phyloP scores from a whole-genome alignment of 1,140 invertebrate species.

The Bacillus rossius region DNA sequence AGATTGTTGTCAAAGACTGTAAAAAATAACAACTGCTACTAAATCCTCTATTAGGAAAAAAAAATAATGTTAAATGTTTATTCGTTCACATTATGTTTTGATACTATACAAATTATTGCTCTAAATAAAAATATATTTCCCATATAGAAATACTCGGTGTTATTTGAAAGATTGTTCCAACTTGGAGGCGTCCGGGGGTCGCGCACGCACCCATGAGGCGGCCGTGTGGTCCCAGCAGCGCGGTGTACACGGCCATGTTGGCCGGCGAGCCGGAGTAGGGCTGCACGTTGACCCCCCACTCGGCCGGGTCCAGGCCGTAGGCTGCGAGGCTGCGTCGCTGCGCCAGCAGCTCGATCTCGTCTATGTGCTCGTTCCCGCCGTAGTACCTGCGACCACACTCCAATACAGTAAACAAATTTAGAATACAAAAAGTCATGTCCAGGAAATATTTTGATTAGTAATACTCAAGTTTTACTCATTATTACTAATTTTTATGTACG shows the following conservation, averaged over 20 bases:
- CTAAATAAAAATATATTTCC: too few species aligned
- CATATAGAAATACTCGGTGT: too few species aligned
- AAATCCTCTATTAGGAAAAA: too few species aligned
- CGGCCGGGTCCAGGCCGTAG: conserved; percentile 70
- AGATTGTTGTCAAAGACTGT: too few species aligned
- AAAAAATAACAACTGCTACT: too few species aligned
- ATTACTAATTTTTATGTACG: too few species aligned
- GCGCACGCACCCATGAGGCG: conserved; percentile 96
- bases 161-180: too few species aligned
- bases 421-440: too few species aligned
- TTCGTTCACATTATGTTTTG: neutral
- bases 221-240: conserved; percentile 82
- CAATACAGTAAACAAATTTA: neutral
- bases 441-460: too few species aligned
- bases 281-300: conserved; percentile 99
- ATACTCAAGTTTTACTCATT: too few species aligned
- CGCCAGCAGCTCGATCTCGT: conserved; percentile 86
- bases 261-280: conserved; percentile 96
- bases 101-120: too few species aligned
- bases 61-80: conserved; percentile 15
- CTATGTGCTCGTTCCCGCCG: conserved; percentile 96
- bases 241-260: conserved; percentile 96
- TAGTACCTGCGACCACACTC: conserved; percentile 62
- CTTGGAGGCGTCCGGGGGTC: too few species aligned
- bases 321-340: conserved; percentile 83